Evolutionary conservation across 2,113 vertebrate species (phyloP), one percentile per base, ranked within the genome.

Genomic region (Aegithalos caudatus): DNA sequence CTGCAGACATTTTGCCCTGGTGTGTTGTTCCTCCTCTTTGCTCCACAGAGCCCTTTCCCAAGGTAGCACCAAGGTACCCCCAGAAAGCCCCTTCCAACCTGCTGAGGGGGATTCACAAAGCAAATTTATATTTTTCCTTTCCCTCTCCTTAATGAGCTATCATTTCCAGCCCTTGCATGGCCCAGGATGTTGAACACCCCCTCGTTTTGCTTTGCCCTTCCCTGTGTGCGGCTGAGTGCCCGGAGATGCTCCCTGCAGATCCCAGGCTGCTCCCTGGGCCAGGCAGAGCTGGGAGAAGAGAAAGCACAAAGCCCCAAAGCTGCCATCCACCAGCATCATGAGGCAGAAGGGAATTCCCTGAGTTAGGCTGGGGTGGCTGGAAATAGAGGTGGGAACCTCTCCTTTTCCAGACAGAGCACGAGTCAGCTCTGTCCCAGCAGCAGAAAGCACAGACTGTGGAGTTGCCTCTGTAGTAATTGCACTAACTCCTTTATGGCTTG

Each of bases 1-100:
- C 33, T 51, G 29, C 37, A 47, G 23, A 20, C 0, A 0, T 73
- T 72, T 14, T 73, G 7, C 11, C 37, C 19, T 1, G 1, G 29
- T 18, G 23, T 66, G 18, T 7, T 57, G 14, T 2, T 10, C 27
- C 33, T 10, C 17, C 1, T 29, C 40, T 27, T 48, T 53, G 11
- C 15, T 22, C 38, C 5, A 7, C 7, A 13, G 14, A 66, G 33
- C 38, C 40, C 28, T 40, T 65, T 62, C 47, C 79, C 51, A 48
- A 28, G n/a, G 38, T 15, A 84, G 14, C n/a, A 61, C 40, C 1
- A 0, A 29, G 47, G 51, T 35, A 45, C 4, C 22, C 37, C 22
- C 12, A 12, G 20, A 9, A 22, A 56, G 11, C 6, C 3, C 18
- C 25, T 29, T 62, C 50, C 84, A 47, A 8, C 23, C 31, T 47